Percentiles rank a stretch among this genome's conserved stretches.
Conservation (phyloP, 2,113 vertebrate genomes). For the Silurus glanis region DNA sequence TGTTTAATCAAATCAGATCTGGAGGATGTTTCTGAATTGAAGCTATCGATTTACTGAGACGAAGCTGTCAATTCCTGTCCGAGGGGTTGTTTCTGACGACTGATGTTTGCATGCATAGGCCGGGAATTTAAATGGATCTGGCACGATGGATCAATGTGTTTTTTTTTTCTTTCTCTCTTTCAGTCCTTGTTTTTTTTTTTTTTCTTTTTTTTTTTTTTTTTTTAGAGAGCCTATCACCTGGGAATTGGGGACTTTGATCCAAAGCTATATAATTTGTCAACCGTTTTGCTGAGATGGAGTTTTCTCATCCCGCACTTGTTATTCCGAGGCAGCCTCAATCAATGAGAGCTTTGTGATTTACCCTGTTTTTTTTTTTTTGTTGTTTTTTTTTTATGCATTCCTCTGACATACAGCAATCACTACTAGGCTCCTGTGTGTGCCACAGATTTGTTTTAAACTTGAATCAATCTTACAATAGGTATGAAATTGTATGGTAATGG, state of each 20-base stretch:
- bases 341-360: slow-evolving; percentile 32
- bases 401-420: slow-evolving; percentile 13
- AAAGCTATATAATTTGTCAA: slow-evolving; percentile 47
- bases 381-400: not conserved
- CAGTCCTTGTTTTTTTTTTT: not conserved
- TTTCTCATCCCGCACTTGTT: slow-evolving; percentile 44
- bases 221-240: slow-evolving; percentile 44
- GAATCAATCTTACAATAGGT: slow-evolving; percentile 29
- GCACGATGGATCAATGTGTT: slow-evolving; percentile 54
- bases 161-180: slow-evolving; percentile 18
- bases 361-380: not conserved
- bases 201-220: not conserved
- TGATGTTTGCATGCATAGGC: slow-evolving; percentile 44
- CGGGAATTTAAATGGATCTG: slow-evolving; percentile 60
- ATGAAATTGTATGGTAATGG: not conserved
- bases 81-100: slow-evolving; percentile 51
- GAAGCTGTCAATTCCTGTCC: slow-evolving; percentile 63
- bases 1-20: slow-evolving; percentile 68
- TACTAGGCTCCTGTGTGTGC: not conserved
- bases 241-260: slow-evolving; percentile 53
- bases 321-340: slow-evolving; percentile 33
- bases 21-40: slow-evolving; percentile 61
- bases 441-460: slow-evolving; percentile 20
- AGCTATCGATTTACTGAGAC: slow-evolving; percentile 61
- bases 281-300: slow-evolving; percentile 45